phyloP scores from a whole-genome alignment of 2,797 vertebrate genomes.

The Sus cebifrons region DNA sequence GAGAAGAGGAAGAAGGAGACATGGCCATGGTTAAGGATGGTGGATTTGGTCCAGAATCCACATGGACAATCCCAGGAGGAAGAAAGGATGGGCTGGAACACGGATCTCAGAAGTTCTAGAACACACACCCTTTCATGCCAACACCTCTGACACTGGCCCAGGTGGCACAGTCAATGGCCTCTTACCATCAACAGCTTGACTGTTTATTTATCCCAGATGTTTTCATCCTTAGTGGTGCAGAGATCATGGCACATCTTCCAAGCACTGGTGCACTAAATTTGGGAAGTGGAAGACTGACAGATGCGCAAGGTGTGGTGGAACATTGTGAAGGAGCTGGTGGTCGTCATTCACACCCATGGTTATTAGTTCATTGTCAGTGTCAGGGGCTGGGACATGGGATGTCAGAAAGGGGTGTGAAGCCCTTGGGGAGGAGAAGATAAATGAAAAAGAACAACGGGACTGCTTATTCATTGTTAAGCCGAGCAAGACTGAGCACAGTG shows the following conservation, averaged over 20 bases:
- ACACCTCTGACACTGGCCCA: not conserved
- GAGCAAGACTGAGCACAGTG: not conserved
- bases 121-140: not conserved
- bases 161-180: not conserved
- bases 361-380: not conserved
- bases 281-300: not conserved
- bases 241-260: not conserved
- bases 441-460: not conserved
- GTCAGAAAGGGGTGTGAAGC: not conserved
- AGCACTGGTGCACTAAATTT: no score
- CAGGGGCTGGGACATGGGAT: not conserved
- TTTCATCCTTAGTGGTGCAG: not conserved
- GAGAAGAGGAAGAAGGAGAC: not conserved
- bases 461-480: not conserved
- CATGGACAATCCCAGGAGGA: not conserved
- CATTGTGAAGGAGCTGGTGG: not conserved
- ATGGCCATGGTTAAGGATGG: not conserved
- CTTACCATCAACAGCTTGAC: not conserved
- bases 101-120: not conserved
- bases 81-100: not conserved
- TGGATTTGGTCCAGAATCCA: not conserved
- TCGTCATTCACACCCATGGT: fast-evolving
- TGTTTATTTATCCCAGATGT: not conserved
- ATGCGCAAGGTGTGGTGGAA: not conserved
- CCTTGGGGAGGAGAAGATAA: not conserved